Conservation (phyloP, 2,888 invertebrate genomes). For the Ditula angustiorana region DNA sequence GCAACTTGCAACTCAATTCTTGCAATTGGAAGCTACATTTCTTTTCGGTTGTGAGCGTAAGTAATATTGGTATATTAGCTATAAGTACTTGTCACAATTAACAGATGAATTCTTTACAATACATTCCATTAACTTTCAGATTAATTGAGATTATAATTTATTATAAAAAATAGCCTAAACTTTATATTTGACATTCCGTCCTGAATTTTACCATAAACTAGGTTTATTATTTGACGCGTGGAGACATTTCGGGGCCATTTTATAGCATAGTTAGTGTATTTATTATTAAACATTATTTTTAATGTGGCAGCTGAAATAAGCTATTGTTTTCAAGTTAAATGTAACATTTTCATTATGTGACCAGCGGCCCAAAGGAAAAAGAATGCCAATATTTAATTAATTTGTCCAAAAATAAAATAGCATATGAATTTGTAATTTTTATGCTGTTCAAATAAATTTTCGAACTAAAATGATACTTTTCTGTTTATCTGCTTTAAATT, state of each 20-base stretch:
- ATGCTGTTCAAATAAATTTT: constrained; percentile 32
- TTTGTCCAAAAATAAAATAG: background rate
- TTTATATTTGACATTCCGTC: constrained; percentile 70
- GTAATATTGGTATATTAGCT: constrained; percentile 47
- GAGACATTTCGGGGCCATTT: constrained; percentile 37
- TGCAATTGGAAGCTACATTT: constrained; percentile 42
- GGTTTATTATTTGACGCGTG: constrained; percentile 33
- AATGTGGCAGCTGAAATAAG: constrained; percentile 10
- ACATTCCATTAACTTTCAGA: constrained; percentile 39
- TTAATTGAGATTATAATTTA: constrained; percentile 45
- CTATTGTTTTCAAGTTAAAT: background rate
- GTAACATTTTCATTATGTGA: constrained; percentile 7
- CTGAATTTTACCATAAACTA: constrained; percentile 63
- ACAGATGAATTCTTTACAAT: constrained; percentile 8
- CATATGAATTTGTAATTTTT: constrained; percentile 7
- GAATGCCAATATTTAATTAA: constrained; percentile 20
- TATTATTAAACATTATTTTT: constrained; percentile 32
- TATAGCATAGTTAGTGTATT: constrained; percentile 36
- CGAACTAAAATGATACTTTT: constrained; percentile 7
- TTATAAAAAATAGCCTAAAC: constrained; percentile 42
- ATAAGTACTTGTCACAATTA: constrained; percentile 53
- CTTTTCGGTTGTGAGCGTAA: constrained; percentile 68
- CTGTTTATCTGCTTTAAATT: background rate
- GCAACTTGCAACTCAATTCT: too few species aligned
- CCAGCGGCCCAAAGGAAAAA: constrained; percentile 33